Base-by-base conservation (phyloP, 2,888 invertebrate genomes). In the Aspidapion aeneum region DNA sequence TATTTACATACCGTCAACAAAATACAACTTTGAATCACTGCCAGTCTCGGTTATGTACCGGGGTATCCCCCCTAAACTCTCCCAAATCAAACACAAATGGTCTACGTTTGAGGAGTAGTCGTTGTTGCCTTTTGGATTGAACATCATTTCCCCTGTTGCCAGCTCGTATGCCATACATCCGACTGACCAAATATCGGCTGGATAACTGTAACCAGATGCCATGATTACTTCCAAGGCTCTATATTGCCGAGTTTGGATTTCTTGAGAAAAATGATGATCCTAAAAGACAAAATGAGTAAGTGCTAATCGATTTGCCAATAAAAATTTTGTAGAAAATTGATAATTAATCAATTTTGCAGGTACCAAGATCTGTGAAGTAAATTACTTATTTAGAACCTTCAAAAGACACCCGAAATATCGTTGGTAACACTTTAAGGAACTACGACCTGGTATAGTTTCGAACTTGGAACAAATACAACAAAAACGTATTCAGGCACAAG, bases 91-190 rank as follows among this genome's bases (percentile, higher is more conserved):
- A 52, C 93, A 92, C 72, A 94, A 80, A 79, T 94, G 93, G 78
- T 94, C 93, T 77, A 93, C 92, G 77, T 93, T 91, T 2, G 91
- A 82, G 7, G 88, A 85, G 75, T 90, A 90, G 67, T 86, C 87
- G 68, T 87, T 87, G 18, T 77, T 76, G 7, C 90, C 88, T 64
- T 88, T 87, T 18, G 93, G 93, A 80, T 93, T 93, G 79, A 94
- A 94, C 67, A 94, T 79, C 80, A 91, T 93, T 78, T 94, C 93
- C 1, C 93, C 93, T n/a, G 92, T 93, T 9, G 91, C 91, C 73
- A 94, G 77, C 78, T 94, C 93, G 80, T 93, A 94, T 57, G 92
- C 90, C 84, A 93, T 85, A 78, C 93, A 93, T 16, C 93, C 93
- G 12, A 90, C 88, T 70, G 91, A 91, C 93, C 93, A 93, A 65